phyloP scores from a whole-genome alignment of 1,140 invertebrate species.

The Zaprionus inermis region DNA sequence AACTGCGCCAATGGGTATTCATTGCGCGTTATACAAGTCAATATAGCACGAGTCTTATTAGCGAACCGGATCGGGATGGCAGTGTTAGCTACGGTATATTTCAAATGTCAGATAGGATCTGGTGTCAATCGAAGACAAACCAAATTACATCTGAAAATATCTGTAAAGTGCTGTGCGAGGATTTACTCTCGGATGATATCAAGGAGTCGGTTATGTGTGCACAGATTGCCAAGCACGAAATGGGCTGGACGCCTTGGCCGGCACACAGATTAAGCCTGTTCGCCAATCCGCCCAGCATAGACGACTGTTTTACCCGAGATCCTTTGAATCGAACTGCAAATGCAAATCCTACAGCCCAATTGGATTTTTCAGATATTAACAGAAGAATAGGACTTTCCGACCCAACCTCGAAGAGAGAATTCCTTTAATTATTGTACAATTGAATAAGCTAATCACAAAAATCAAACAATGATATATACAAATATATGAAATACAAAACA shows the following conservation, averaged over 20 bases:
- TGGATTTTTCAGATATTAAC: no score
- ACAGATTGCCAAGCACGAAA: background rate
- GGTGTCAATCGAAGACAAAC: constrained; percentile 75
- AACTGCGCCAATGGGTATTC: constrained; percentile 83
- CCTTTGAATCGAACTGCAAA: background rate
- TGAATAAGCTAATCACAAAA: no score
- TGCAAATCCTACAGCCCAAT: background rate
- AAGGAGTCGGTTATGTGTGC: constrained; percentile 27
- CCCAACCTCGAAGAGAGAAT: no score
- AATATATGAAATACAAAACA: no score
- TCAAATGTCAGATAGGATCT: constrained; percentile 85
- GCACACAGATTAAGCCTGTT: background rate
- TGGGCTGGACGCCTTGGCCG: constrained; percentile 26
- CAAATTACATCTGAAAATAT: background rate
- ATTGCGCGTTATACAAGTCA: constrained; percentile 84
- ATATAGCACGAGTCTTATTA: constrained; percentile 75
- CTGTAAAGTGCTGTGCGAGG: constrained; percentile 25
- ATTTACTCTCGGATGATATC: constrained; percentile 26
- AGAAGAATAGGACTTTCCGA: no score
- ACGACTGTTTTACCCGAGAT: background rate
- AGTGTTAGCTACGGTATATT: constrained; percentile 85
- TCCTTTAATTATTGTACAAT: no score
- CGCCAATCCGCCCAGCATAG: background rate
- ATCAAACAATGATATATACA: no score
- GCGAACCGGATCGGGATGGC: constrained; percentile 83